These are phyloP conservation scores for Scopus umbretta DNA, from an alignment of 2,113 vertebrate species.

Conservation along the genomic window DNA sequence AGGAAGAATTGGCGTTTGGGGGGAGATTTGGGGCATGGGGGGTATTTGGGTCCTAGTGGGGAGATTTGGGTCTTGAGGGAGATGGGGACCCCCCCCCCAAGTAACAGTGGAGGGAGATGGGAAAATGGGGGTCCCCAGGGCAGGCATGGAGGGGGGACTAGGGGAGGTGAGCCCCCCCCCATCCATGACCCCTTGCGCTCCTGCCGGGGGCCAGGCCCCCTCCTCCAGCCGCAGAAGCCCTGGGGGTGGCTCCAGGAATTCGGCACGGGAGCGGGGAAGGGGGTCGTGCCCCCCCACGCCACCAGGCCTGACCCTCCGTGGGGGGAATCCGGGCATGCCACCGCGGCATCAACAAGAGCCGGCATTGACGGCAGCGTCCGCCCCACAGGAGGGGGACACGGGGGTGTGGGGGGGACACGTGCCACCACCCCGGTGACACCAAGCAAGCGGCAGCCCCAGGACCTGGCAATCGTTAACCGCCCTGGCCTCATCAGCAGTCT, in stretches of 20 bases:
- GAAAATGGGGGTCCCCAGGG: background rate
- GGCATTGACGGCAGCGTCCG: background rate
- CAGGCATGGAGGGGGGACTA: accelerated
- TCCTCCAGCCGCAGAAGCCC: background rate
- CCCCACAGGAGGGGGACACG: background rate
- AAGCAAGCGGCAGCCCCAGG: background rate
- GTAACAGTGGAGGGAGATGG: accelerated
- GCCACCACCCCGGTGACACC: background rate
- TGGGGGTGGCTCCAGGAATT: background rate
- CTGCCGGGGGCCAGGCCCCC: accelerated
- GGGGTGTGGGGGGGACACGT: background rate
- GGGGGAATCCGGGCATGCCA: background rate
- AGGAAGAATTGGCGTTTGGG: background rate
- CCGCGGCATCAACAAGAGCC: background rate
- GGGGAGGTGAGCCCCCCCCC: too few relatives aligned
- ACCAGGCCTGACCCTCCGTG: background rate
- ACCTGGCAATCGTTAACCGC: constrained; percentile 52
- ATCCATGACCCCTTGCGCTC: background rate
- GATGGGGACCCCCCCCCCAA: too few relatives aligned
- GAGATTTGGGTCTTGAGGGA: background rate
- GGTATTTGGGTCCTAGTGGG: background rate
- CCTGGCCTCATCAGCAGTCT: constrained; percentile 46
- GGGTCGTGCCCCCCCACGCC: background rate
- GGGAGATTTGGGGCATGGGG: background rate
- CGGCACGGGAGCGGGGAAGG: accelerated